Evolutionary conservation across 2,888 invertebrate species (phyloP), one percentile per base, ranked within the genome.

Genomic region (Xestia xanthographa): DNA sequence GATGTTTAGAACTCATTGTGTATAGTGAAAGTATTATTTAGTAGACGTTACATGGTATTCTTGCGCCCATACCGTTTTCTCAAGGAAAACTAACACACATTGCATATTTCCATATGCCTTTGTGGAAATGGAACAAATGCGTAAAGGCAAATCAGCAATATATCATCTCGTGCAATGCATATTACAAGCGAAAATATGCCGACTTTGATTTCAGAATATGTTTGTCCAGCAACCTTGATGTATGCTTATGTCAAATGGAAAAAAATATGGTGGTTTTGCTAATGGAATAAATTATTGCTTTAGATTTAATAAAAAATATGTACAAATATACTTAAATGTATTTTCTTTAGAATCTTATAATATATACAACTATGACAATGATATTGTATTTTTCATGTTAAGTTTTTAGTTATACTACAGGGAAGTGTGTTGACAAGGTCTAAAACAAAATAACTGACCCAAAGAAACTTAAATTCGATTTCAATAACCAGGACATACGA

Each of bases 11-110:
- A 80, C 73, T 72, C 76, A 72, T 81, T 81, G 76, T 78, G 43
- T 58, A 26, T 22, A 75, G 75, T 76, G 87, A 79, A 86, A 86
- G 86, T 75, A 73, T 72, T 78, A 84, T 85, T 84, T 75, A 85
- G 78, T 73, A 38, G 43, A 85, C 26, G 56, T 78, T 85, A 66
- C 77, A 66, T 34, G 48, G 48, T 63, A 74, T 68, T 58, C 45
- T 77, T 69, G 74, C 26, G n/a, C 5, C 65, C 58, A 58, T 69
- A 50, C 63, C 38, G 62, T 81, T 84, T 81, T 81, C 85, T 74
- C 43, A 12, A 43, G 63, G 80, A 84, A 75, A 83, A 83, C 80
- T 48, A 34, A 72, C 29, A 56, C 43, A 66, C 62, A 84, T 65
- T 41, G n/a, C 29, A 14, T 60, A 79, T 80, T 75, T 72, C 66